Base-by-base conservation (phyloP, 2,113 vertebrate species). In the Ardeotis arabs region DNA sequence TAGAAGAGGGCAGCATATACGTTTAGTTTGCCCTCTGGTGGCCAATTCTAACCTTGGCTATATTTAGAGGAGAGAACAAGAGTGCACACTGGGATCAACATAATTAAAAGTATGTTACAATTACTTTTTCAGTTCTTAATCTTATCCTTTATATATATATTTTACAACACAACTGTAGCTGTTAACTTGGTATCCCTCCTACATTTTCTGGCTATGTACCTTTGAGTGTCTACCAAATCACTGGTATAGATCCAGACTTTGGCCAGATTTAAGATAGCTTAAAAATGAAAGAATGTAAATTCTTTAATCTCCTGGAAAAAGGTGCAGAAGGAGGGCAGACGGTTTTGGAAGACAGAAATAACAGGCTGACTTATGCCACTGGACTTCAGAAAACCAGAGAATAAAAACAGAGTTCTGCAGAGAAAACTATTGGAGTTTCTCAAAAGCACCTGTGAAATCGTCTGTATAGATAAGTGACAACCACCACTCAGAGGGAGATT, bases 11-110 rank as follows among this genome's bases (percentile, higher is more conserved):
- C 23, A 53, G 31, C 33, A 12, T 0, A 4, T 17, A 56, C 29
- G 0, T 80, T 82, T 29, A 59, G 28, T 93, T 91, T 91, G 96
- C 93, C 94, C 87, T 50, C 94, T 93, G 55, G 82, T 77, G 91
- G 95, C 19, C 70, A 90, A 6, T 35, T 69, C n/a, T 64, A 73
- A 47, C 1, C 2, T 50, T 37, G 45, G 39, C 29, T 87, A 12
- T 0, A 0, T 44, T 62, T 37, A 84, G 18, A 63, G 15, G 10
- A 12, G 1, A 60, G 39, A 64, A 29, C 22, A 84, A n/a, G 22
- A 41, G 56, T 1, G 4, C 9, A 35, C 7, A 28, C 1, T 2
- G 17, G 37, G 31, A 73, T n/a, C 29, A 31, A 24, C 4, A 3
- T 12, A 60, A 68, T 23, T 31, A 55, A 37, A 86, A 89, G 9